Percentiles rank a stretch among this genome's conserved stretches.
phyloP scores from a whole-genome alignment of 2,797 vertebrate species.

The Pelochelys cantorii region DNA sequence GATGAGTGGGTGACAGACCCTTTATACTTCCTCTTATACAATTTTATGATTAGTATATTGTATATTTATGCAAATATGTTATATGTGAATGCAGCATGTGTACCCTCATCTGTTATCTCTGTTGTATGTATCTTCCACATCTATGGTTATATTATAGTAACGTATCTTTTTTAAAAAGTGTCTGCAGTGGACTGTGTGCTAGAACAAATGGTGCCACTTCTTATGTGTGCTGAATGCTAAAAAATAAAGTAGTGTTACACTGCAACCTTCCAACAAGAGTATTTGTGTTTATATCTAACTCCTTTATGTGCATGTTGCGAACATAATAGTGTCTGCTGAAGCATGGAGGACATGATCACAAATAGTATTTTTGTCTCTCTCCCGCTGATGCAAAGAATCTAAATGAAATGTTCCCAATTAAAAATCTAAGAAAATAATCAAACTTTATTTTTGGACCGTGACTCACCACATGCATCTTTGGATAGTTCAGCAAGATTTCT shows the following conservation, averaged over 20 bases:
- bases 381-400: neutral
- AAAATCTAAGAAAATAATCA: slow-evolving; percentile 12
- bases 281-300: neutral
- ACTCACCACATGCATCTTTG: neutral
- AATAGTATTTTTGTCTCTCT: slow-evolving; percentile 1
- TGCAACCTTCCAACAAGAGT: neutral
- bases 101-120: neutral
- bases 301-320: neutral
- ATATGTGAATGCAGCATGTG: neutral
- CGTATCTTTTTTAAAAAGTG: neutral
- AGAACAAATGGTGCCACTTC: neutral
- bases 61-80: neutral
- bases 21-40: neutral
- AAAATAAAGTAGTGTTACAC: neutral
- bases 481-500: slow-evolving; percentile 35
- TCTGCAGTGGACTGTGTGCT: neutral
- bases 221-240: neutral
- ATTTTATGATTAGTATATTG: neutral
- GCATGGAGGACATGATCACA: neutral
- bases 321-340: neutral
- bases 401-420: neutral
- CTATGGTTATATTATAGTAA: neutral
- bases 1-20: neutral
- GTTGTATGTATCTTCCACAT: neutral
- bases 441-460: slow-evolving; percentile 26